A percentile compares a stretch with the other conserved stretches of the same genome.
These are phyloP conservation scores for Eueremaeus valkanovi DNA, from an alignment of 2,888 invertebrate species.

Conservation along the genomic window DNA sequence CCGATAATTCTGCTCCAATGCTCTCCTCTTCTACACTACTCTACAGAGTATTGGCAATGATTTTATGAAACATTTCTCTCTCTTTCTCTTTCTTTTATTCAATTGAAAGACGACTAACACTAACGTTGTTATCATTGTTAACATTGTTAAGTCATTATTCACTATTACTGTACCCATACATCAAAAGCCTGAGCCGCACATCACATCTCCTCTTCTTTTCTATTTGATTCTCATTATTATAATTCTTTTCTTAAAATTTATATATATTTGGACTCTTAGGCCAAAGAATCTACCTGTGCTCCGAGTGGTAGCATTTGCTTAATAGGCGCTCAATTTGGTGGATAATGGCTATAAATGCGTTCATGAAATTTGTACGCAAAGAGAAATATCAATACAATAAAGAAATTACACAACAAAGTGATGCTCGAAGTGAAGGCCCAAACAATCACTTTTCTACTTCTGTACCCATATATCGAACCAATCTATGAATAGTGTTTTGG, in stretches of 20 bases:
- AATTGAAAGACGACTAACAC: constrained; percentile 5
- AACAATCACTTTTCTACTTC: constrained; percentile 3
- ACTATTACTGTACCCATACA: neutral
- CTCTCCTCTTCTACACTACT: no score
- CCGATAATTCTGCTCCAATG: neutral
- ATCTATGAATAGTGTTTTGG: neutral
- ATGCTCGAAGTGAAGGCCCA: neutral
- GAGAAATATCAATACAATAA: neutral
- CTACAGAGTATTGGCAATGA: no score
- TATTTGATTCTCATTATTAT: neutral
- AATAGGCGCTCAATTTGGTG: constrained; percentile 21
- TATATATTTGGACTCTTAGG: neutral
- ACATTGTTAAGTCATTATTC: neutral
- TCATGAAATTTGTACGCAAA: neutral
- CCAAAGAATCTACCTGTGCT: neutral
- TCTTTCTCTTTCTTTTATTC: neutral
- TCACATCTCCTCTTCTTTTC: neutral
- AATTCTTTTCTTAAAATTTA: neutral
- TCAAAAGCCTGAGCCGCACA: neutral
- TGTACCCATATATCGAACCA: neutral
- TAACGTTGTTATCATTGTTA: neutral
- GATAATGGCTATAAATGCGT: constrained; percentile 9
- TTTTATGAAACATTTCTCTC: constrained; percentile 5
- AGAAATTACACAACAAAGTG: neutral
- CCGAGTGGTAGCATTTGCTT: neutral